Base-by-base conservation (phyloP, 2,888 invertebrate genomes). In the Smittia aterrima region DNA sequence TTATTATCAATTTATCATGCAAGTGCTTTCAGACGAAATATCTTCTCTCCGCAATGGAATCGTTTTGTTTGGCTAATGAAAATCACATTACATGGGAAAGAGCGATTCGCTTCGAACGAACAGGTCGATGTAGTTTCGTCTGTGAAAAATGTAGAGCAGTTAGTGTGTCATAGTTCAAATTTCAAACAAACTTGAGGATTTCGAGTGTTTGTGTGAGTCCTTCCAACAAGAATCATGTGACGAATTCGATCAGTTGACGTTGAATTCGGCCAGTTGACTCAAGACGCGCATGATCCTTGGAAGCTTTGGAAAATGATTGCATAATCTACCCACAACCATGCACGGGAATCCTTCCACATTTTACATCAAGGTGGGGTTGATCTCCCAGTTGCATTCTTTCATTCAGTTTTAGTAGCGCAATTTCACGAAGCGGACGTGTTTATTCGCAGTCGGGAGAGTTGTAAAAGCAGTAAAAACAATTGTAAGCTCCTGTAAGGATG, bases 331-430 rank as follows among this genome's bases (percentile, higher is more conserved):
- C 68, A 68, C 68, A 41, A 47, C 40, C 47, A 68, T 68, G 22
- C 53, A 40, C 53, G 70, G 70, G 41, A 70, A 70, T 25, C 18
- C 53, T 70, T 67, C 67, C 67, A 67, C 22, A 20, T 47, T 67
- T 70, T 70, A 70, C 70, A 70, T 27, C 54, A 32, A 70, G 70
- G 70, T 70, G 70, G 70, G 70, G 70, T 70, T 54, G 70, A 38
- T 25, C 67, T 67, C 67, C 67, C 67, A 70, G 41, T 53, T 70
- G 53, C 70, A 54, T 70, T 70, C 24, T 54, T 70, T 54, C 70
- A 25, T 41, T 54, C 22, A 70, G 70, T 70, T 70, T 70, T 32
- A 70, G 70, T 54, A 70, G 70, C 41, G 27, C 54, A 70, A 54
- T 54, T 70, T 70, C 53, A 22, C 20, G 24, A 54, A 54, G 47